A percentile compares a stretch with the other conserved stretches of the same genome.
These are phyloP conservation scores for Siphlonurus alternatus DNA, from an alignment of 2,888 invertebrate genomes.

Conservation along the genomic window DNA sequence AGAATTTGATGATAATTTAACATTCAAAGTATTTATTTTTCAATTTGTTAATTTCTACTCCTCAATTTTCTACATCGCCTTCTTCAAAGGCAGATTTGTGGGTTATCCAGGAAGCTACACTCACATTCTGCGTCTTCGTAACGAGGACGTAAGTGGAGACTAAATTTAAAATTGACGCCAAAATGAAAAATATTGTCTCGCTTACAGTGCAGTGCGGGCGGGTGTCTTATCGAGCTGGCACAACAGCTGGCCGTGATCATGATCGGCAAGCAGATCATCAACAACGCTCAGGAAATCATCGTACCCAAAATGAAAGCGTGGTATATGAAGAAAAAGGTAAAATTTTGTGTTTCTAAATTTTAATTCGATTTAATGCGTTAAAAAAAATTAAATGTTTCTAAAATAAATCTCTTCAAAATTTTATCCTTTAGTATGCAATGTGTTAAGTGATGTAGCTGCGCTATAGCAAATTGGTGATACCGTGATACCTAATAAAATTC, in stretches of 20 bases:
- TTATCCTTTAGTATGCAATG: no score
- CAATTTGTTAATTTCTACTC: slow-evolving; percentile 44
- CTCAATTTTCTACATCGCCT: slow-evolving; percentile 42
- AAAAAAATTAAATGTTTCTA: no score
- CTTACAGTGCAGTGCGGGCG: slow-evolving; percentile 34
- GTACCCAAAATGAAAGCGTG: slow-evolving; percentile 33
- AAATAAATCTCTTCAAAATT: no score
- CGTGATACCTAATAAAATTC: no score
- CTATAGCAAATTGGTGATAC: no score
- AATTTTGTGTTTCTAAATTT: no score
- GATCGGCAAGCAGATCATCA: slow-evolving; percentile 39
- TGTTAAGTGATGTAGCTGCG: no score
- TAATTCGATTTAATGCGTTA: no score
- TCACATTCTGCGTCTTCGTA: slow-evolving; percentile 30
- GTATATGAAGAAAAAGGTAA: slow-evolving; percentile 26
- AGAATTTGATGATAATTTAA: slow-evolving; percentile 39
- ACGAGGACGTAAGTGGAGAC: slow-evolving; percentile 32
- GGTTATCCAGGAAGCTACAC: slow-evolving; percentile 36
- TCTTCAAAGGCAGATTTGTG: slow-evolving; percentile 34
- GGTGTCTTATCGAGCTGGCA: slow-evolving; percentile 36
- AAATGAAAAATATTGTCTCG: not conserved
- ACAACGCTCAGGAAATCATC: slow-evolving; percentile 36
- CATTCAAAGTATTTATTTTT: slow-evolving; percentile 40
- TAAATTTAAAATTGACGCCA: not conserved
- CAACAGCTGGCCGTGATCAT: slow-evolving; percentile 39